Conservation (phyloP, 2,113 vertebrate genomes). For the Okapia johnstoni region DNA sequence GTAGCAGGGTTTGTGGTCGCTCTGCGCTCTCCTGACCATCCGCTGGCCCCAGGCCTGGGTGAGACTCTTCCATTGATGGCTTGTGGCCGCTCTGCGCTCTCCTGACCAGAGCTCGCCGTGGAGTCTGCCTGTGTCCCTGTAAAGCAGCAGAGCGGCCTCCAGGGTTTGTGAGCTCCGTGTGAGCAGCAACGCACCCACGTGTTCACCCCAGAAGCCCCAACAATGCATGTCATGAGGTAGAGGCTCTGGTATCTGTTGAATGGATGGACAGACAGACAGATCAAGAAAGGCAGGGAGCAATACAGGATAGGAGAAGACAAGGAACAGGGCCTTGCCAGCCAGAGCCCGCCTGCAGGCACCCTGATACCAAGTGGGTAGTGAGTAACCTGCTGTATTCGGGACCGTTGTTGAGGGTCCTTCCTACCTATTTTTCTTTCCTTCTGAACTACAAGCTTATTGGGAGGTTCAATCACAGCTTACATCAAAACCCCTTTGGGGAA, state of each 20-base stretch:
- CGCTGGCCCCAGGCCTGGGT: background rate
- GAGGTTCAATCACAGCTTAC: background rate
- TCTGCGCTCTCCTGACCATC: too few species aligned
- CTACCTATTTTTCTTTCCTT: background rate
- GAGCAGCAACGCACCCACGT: background rate
- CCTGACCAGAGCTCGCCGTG: background rate
- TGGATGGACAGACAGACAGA: background rate
- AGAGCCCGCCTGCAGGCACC: background rate
- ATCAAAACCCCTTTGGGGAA: background rate
- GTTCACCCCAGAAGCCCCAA: background rate
- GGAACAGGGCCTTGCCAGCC: background rate
- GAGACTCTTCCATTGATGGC: background rate
- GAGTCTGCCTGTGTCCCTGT: background rate
- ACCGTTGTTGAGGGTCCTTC: fast-evolving
- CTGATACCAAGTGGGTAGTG: background rate
- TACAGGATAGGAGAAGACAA: background rate
- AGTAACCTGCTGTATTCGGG: background rate
- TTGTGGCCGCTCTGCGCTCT: background rate
- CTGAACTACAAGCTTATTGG: background rate
- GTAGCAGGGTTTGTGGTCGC: too few species aligned
- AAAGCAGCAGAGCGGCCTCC: too few species aligned
- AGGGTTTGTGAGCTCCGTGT: background rate
- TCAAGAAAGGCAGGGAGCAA: background rate
- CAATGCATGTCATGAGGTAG: too few species aligned
- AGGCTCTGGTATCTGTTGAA: background rate